Conservation (phyloP, 1,140 invertebrate species). For the Drosophila pseudoobscura region DNA sequence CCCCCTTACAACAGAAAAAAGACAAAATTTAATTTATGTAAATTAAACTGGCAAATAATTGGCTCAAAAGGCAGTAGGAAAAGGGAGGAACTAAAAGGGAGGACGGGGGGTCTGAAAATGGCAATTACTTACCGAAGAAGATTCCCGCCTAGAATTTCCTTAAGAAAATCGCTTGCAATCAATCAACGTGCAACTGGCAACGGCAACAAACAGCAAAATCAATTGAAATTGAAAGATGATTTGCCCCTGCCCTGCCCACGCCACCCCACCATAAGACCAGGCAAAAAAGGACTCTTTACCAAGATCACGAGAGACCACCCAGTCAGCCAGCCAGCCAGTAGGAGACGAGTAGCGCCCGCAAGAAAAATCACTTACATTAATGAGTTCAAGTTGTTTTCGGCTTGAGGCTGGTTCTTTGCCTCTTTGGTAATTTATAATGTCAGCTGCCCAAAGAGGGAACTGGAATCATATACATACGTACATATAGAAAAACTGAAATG, state of each 20-base stretch:
- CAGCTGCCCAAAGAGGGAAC: conserved; percentile 58
- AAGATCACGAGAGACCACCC: not conserved
- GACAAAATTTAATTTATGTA: conserved; percentile 64
- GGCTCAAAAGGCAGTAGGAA: conserved; percentile 22
- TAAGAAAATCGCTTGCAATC: conserved; percentile 75
- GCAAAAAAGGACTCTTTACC: not conserved
- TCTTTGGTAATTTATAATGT: conserved; percentile 77
- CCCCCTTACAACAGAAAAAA: conserved; percentile 1
- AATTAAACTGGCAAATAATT: conserved; percentile 75
- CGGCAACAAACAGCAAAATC: conserved; percentile 68
- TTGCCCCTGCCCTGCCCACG: conserved; percentile 18
- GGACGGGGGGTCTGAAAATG: conserved; percentile 27
- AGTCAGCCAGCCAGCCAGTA: not conserved
- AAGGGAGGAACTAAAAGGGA: not conserved
- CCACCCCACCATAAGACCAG: not conserved
- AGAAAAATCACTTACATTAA: conserved; percentile 82
- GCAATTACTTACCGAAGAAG: conserved; percentile 71
- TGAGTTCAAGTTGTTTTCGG: conserved; percentile 78
- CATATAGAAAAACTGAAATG: too few species aligned
- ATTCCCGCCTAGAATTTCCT: conserved; percentile 62
- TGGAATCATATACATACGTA: conserved; percentile 7
- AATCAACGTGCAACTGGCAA: conserved; percentile 65
- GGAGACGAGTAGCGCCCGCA: conserved; percentile 58
- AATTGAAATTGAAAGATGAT: conserved; percentile 82
- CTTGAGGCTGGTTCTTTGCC: conserved; percentile 54